These are phyloP conservation scores for Apteryx owenii DNA, from an alignment of 2,113 vertebrate species.

Conservation along the genomic window DNA sequence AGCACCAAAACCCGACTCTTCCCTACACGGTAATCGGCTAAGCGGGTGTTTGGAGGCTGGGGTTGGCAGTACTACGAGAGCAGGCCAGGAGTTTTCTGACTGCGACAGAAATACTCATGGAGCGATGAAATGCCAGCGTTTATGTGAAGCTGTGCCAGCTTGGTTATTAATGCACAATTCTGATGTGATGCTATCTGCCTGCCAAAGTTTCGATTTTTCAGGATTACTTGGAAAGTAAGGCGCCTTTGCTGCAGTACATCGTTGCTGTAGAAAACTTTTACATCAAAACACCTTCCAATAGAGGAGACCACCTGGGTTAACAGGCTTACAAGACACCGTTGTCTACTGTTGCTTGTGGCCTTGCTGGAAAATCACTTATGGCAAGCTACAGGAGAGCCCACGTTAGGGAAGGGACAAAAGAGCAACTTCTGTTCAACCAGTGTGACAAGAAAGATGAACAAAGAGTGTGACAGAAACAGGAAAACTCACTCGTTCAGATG, in stretches of 20 bases:
- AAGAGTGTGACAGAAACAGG: background rate
- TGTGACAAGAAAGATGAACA: background rate
- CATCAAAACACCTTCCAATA: background rate
- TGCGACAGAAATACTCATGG: background rate
- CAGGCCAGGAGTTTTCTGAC: background rate
- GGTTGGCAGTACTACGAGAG: background rate
- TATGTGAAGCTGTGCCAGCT: rapidly evolving
- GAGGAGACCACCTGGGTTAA: background rate
- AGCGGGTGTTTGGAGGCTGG: background rate
- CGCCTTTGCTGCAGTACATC: background rate
- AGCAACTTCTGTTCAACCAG: background rate
- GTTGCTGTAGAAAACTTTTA: background rate
- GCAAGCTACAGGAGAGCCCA: background rate
- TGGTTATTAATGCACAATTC: background rate
- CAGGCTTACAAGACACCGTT: no score
- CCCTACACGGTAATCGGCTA: rapidly evolving
- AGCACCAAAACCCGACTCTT: rapidly evolving
- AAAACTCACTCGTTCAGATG: background rate
- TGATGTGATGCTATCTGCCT: background rate
- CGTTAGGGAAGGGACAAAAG: background rate
- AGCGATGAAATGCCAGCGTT: background rate
- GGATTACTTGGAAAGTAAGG: background rate
- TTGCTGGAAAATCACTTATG: background rate
- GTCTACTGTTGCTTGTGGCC: background rate
- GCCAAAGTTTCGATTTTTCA: background rate